phyloP scores from a whole-genome alignment of 2,888 invertebrate genomes.

The Nysson spinosus region DNA sequence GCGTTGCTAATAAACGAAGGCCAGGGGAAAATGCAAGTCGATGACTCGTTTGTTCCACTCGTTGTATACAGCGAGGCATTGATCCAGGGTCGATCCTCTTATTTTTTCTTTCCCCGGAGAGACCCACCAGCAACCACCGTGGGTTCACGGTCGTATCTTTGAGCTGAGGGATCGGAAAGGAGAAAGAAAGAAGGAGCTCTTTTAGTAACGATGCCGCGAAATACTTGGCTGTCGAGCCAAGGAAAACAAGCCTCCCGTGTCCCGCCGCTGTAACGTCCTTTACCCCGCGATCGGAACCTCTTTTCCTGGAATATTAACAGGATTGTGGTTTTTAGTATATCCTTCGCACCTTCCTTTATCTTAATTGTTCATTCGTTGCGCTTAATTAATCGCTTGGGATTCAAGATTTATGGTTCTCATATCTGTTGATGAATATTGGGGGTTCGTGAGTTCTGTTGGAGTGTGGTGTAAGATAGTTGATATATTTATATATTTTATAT shows the following conservation, averaged over 20 bases:
- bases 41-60: slow-evolving; percentile 59
- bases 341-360: background rate
- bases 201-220: slow-evolving; percentile 16
- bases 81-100: slow-evolving; percentile 52
- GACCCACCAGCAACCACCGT: slow-evolving; percentile 1
- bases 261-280: background rate
- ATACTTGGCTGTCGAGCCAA: slow-evolving; percentile 26
- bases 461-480: no score
- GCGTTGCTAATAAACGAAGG: slow-evolving; percentile 67
- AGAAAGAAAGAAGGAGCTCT: background rate
- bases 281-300: background rate
- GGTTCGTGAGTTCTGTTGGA: no score
- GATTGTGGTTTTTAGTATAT: no score
- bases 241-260: slow-evolving; percentile 30
- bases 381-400: no score
- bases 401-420: no score
- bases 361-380: no score
- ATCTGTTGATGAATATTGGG: no score
- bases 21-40: slow-evolving; percentile 67
- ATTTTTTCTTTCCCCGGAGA: slow-evolving; percentile 23
- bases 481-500: no score
- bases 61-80: slow-evolving; percentile 43
- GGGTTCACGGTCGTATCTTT: slow-evolving; percentile 49
- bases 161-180: slow-evolving; percentile 6
- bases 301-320: background rate